Evolutionary conservation across 2,113 vertebrate species (phyloP), one percentile per base, ranked within the genome.

Genomic region (Anseranas semipalmata): DNA sequence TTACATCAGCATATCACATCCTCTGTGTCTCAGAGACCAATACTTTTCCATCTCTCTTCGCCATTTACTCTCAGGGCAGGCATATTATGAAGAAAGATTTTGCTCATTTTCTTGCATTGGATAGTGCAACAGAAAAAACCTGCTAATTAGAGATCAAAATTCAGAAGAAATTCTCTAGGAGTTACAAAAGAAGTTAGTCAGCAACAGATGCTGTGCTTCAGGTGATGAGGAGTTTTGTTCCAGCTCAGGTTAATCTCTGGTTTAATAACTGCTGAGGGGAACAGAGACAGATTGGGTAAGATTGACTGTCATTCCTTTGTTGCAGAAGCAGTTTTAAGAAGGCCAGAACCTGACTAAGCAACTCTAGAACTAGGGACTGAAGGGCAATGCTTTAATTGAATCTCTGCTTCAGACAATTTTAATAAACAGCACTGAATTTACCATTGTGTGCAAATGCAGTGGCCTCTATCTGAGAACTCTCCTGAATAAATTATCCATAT

Each of bases 401-500:
- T 84, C 55, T 87, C 53, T 89, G 83, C 82, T 94, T 92, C 58
- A 95, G 85, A 95, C 32, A 82, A 60, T 37, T 35, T 79, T 62
- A 77, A 66, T 83, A 74, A 92, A 65, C 80, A 92, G 58, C 41
- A 48, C 41, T 78, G 70, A 70, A 60, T 73, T 66, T n/a, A 32
- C 66, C 52, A 76, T 87, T 95, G 73, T 93, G 70, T 55, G 67
- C 35, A 28, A 81, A 89, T 70, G 84, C 79, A 84, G 67, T 71
- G 62, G 41, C n/a, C 5, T 97, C 91, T 71, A 37, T 90, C 82
- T 91, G 91, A 93, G 62, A 93, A 93, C 46, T 81, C 33, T 25
- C 72, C 65, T 67, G 81, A 95, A 96, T 79, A 96, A 56, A 97
- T 95, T 95, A 94, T 95, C 90, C 92, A 17, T 82, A 68, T 93